These are phyloP conservation scores for Eidolon dupreanum DNA, from an alignment of 2,797 vertebrate genomes.

Conservation along the genomic window DNA sequence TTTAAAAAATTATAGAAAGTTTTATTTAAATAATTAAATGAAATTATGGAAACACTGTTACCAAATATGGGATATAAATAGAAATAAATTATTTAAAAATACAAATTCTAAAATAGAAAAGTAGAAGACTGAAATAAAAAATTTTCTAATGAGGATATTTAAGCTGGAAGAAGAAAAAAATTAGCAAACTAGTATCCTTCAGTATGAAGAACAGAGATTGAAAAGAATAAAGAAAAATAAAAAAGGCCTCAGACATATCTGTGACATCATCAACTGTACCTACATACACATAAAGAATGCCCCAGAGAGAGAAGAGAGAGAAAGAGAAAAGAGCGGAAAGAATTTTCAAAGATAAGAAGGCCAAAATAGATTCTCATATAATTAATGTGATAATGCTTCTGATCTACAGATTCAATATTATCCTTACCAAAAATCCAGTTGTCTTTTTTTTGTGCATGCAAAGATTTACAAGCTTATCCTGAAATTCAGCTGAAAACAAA, in stretches of 20 bases:
- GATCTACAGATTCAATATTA: background rate
- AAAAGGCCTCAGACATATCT: background rate
- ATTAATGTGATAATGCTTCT: background rate
- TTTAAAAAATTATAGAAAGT: slow-evolving; percentile 1
- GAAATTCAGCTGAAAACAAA: no score
- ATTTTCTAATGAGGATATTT: background rate
- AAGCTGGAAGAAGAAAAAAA: background rate
- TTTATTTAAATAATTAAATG: background rate
- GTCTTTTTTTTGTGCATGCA: background rate
- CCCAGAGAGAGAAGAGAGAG: background rate
- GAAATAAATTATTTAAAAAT: background rate
- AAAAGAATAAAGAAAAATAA: background rate
- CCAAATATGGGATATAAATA: background rate
- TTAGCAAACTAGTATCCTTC: background rate
- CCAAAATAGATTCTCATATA: background rate
- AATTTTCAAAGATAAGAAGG: background rate
- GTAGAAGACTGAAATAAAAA: background rate
- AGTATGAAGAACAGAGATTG: background rate
- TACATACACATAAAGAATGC: background rate
- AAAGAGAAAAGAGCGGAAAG: background rate
- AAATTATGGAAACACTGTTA: background rate
- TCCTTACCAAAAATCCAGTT: background rate
- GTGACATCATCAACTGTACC: background rate
- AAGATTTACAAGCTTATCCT: background rate
- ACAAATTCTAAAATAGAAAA: background rate